Evolutionary conservation across 1,140 invertebrate genomes (phyloP).

Genomic region (Pinna nobilis): DNA sequence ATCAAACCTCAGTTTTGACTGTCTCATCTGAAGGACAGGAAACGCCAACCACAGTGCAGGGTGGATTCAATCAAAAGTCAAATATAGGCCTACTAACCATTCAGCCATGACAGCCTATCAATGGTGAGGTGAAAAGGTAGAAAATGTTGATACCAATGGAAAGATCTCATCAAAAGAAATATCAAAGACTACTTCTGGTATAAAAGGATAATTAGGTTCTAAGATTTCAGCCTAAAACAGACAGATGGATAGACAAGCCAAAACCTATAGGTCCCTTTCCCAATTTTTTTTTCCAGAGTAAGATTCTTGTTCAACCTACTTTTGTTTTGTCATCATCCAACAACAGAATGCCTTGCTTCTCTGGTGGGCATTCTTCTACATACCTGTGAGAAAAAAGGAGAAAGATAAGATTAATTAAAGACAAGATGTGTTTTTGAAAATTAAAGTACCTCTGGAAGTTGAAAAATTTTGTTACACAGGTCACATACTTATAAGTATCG

Average conservation of each 20-base stretch:
- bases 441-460: too few species aligned
- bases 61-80: too few species aligned
- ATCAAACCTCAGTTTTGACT: too few species aligned
- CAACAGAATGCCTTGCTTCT: conserved; percentile 57
- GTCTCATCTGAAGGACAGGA: too few species aligned
- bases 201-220: not conserved
- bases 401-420: not conserved
- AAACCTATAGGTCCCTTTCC: not conserved
- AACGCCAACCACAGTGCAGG: too few species aligned
- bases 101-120: too few species aligned
- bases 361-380: conserved; percentile 58
- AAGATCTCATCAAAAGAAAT: not conserved
- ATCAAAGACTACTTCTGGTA: not conserved
- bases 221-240: not conserved
- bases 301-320: conserved; percentile 29
- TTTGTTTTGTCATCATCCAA: conserved; percentile 55
- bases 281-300: not conserved
- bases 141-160: not conserved
- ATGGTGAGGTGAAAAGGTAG: not conserved
- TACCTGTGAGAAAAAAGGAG: conserved; percentile 51
- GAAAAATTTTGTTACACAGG: too few species aligned
- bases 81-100: too few species aligned
- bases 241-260: not conserved
- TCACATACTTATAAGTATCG: too few species aligned
- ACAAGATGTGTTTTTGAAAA: too few species aligned